Percentiles rank a stretch among this genome's conserved stretches.
These are phyloP conservation scores for Drosophila pseudotakahashii DNA, from an alignment of 2,888 invertebrate genomes.

Conservation along the genomic window DNA sequence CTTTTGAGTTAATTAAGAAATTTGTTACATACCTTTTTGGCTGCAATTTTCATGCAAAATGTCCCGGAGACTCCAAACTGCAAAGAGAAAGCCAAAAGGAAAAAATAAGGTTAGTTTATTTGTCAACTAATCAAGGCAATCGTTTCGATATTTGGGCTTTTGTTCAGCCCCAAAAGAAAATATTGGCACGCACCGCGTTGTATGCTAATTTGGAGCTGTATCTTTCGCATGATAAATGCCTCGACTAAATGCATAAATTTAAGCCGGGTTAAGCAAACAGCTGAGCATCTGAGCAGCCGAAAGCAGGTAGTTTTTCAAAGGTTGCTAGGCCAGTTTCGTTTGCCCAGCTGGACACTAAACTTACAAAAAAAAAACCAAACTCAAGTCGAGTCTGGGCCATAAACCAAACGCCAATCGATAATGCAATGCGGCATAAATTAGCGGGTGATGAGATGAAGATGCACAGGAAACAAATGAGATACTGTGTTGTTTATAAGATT, in stretches of 20 bases:
- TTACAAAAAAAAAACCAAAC: conserved; percentile 6
- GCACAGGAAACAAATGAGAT: neutral
- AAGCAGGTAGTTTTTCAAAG: conserved; percentile 35
- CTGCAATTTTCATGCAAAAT: conserved; percentile 71
- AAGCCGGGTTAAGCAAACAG: conserved; percentile 32
- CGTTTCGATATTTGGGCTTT: conserved; percentile 24
- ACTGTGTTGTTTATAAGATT: no score
- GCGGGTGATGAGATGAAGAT: conserved; percentile 37
- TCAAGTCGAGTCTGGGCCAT: conserved; percentile 16
- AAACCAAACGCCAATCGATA: conserved; percentile 40
- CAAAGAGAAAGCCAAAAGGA: conserved; percentile 59
- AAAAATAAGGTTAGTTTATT: conserved; percentile 37
- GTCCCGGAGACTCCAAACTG: conserved; percentile 46
- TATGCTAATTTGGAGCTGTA: conserved; percentile 45
- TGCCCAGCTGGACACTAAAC: conserved; percentile 22
- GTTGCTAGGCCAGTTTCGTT: conserved; percentile 45
- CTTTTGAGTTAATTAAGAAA: conserved; percentile 41
- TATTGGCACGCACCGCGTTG: conserved; percentile 45
- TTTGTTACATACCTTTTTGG: conserved; percentile 62
- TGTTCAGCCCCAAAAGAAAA: conserved; percentile 27
- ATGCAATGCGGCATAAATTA: conserved; percentile 45
- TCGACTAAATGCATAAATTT: conserved; percentile 48
- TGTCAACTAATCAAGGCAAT: conserved; percentile 44
- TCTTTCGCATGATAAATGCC: conserved; percentile 48
- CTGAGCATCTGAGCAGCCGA: conserved; percentile 13